Conservation (phyloP, 23 tunicate species). For the Trididemnum nubilum region DNA sequence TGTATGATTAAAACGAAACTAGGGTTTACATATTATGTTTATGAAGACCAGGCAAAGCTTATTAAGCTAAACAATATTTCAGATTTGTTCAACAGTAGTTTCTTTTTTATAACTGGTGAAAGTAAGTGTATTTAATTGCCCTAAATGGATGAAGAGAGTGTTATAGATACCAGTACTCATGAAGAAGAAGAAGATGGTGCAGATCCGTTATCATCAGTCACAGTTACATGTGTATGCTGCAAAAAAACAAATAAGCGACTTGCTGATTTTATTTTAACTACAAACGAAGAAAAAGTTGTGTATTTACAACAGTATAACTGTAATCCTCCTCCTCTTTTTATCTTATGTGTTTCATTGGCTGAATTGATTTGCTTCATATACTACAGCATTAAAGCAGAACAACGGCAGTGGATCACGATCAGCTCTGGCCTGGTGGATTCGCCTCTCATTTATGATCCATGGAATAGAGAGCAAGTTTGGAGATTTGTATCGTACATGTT, state of each 20-base stretch:
- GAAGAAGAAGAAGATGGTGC: not conserved
- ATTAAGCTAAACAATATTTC: too few relatives aligned
- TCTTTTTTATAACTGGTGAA: too few relatives aligned
- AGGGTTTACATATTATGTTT: too few relatives aligned
- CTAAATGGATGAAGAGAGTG: too few relatives aligned
- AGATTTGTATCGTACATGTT: conserved; percentile 87
- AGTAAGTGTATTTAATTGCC: too few relatives aligned
- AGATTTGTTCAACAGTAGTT: too few relatives aligned
- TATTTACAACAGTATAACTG: conserved; percentile 76
- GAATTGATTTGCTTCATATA: conserved; percentile 79
- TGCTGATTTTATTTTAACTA: conserved; percentile 68
- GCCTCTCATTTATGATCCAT: conserved; percentile 76
- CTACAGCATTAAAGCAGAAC: conserved; percentile 66
- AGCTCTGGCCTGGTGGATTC: conserved; percentile 47
- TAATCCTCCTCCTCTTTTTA: conserved; percentile 91
- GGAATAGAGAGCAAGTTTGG: conserved; percentile 80
- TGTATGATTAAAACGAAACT: too few relatives aligned
- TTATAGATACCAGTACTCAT: too few relatives aligned
- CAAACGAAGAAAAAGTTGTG: conserved; percentile 71
- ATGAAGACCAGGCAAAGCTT: too few relatives aligned
- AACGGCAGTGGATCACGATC: conserved; percentile 75
- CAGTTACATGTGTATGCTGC: conserved; percentile 25
- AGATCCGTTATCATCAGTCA: too few relatives aligned
- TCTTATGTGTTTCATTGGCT: conserved; percentile 54
- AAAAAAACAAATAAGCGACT: conserved; percentile 38